Base-by-base conservation (phyloP, 2,888 invertebrate genomes). In the Microdon myrmicae region DNA sequence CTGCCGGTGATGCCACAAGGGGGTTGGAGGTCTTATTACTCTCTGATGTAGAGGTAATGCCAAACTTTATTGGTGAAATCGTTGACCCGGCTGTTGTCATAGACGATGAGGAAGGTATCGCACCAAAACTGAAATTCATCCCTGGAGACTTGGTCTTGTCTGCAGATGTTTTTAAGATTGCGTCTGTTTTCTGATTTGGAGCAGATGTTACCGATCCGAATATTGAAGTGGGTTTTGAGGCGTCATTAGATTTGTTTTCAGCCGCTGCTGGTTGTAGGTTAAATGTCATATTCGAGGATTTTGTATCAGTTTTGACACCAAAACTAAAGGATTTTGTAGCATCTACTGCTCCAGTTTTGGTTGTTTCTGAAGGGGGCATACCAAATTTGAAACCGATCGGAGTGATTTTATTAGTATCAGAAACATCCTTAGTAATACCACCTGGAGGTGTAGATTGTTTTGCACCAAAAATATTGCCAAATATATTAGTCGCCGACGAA, bases 351-450 rank as follows among this genome's bases (percentile, higher is more conserved):
- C 49, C 58, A 3, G 51, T 2, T 26, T 53, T 59, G 49, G 68
- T 61, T 10, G 41, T 49, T 5, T 48, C 66, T 13, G 34, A 35
- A 10, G 20, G 14, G 4, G 20, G 31, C 38, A 60, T 39, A 10
- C 68, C 70, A 56, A 71, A 70, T 41, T 67, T 69, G 61, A 71
- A 71, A n/a, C 67, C 67, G 23, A 45, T 38, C 4, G 32, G 34
- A 19, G 47, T 28, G 10, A 37, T 23, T 47, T 41, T 39, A 8
- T 41, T 54, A 20, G 44, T 41, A 51, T 68, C 69, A 14, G 68
- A 55, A 39, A 67, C 66, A 44, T 70, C 69, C 12, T 67, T 68
- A 4, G 45, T 43, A 31, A 16, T 8, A 8, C 4, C 47, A 12
- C 28, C 26, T 5, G 49, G 22, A 29, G 68, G 48, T 32, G 67